Evolutionary conservation across 1,140 invertebrate species (phyloP), one percentile per base, ranked within the genome.

Genomic region (Cylas formicarius): DNA sequence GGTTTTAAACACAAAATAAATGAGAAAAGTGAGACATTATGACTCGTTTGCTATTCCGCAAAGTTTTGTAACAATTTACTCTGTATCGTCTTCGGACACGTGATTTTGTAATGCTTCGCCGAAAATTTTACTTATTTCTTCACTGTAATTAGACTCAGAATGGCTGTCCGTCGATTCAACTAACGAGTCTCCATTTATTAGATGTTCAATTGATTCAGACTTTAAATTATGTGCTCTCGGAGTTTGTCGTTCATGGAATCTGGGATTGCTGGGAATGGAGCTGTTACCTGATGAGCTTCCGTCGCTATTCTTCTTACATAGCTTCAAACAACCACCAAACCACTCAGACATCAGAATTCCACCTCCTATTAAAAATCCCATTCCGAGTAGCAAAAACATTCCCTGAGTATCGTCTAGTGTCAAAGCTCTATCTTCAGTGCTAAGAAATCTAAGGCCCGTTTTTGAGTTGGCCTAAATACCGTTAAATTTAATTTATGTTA

Each of bases 361-460:
- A 2, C 60, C 67, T 3, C 75, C 81, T 9, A 80, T 50, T 0
- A 78, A 57, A 60, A 78, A 80, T 0, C 83, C 83, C 24, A 74
- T 70, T 2, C 71, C 79, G 34, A 86, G 66, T 2, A 86, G 67
- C 5, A 85, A 61, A 55, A 86, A 86, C 79, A 84, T 86, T 4
- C 83, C 83, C 67, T 84, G 80, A 2, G 80, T 83, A 47, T 85
- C 82, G 54, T 82, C 80, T 23, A 84, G 65, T 0, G 77, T 78
- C 16, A 86, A 54, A 29, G 78, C 75, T 37, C 80, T 72, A 59
- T 86, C 82, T 63, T 82, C 76, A 9, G 70, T 41, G 67, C 55
- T 39, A 69, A 44, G 48, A 65, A 20, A 38, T 50, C 53, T 23
- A 57, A 29, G 22, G 13, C 43, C 51, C 13, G 47, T 45, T 11